Base-by-base conservation (phyloP, 2,113 vertebrate species). In the Serilophus lunatus region DNA sequence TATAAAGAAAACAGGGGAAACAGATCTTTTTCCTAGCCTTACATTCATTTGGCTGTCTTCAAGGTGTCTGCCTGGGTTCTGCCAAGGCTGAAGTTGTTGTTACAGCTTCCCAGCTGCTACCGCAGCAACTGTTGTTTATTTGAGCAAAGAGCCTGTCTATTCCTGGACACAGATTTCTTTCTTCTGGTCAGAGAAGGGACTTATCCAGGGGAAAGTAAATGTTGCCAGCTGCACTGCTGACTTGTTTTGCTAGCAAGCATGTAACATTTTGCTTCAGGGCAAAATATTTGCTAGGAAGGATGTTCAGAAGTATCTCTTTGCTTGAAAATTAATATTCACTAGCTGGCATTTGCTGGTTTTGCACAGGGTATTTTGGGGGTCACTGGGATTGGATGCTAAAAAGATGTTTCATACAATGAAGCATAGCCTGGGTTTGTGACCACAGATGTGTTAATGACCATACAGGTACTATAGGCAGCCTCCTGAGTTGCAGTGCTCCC, bases 51-150 rank as follows among this genome's bases (percentile, higher is more conserved):
- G 92, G 68, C 93, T 88, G 76, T 88, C 90, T 90, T 92, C 69
- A 82, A 88, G 79, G 65, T 88, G 88, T 78, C 92, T 0, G 12
- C 38, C 88, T 42, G 90, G 44, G 25, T 64, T 78, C 83, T 92
- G 86, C 87, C 88, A 93, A 95, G 74, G 92, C 76, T 77, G 66
- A 95, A 86, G 83, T 47, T 95, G 72, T 80, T 79, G 61, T 90
- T 93, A 61, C 80, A 82, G 80, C 79, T 75, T 93, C 82, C 75
- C 78, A 93, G 88, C 88, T 93, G 88, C 50, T 82, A 72, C 84
- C 0, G 3, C 38, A 88, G 82, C 86, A 91, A 78, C 81, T 36
- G 68, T 10, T 36, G 47, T 83, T 93, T 88, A 82, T 71, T 92
- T 51, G 70, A 78, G 74, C 93, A 78, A 92, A 93, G 69, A 74